These are phyloP conservation scores for Pithecia hirsuta DNA, from an alignment of 2,797 vertebrate genomes.

Conservation along the genomic window DNA sequence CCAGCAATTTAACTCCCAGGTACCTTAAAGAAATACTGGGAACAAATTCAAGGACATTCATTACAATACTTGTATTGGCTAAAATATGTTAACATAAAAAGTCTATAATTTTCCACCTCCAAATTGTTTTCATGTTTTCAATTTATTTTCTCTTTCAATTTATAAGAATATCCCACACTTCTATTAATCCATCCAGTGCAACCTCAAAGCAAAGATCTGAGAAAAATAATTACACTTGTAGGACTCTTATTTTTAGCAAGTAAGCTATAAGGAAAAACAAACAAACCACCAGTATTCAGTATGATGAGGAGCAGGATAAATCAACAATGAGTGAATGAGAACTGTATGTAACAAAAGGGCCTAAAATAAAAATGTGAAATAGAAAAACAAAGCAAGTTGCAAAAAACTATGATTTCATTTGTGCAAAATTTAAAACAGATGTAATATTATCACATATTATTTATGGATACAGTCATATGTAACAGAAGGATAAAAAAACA, in stretches of 20 bases:
- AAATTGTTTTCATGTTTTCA: background rate
- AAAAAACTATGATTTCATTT: background rate
- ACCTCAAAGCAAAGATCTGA: background rate
- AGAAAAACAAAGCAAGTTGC: background rate
- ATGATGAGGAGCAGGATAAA: background rate
- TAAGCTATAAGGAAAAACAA: background rate
- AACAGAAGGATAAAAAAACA: background rate
- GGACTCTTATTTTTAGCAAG: slow-evolving; percentile 5
- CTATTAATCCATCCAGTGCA: background rate
- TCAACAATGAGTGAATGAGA: background rate
- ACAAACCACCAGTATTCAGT: background rate
- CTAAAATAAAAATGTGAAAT: background rate
- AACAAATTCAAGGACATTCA: slow-evolving; percentile 18
- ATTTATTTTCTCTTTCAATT: slow-evolving; percentile 33
- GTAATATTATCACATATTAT: background rate
- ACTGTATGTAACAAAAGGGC: background rate
- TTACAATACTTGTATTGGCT: background rate
- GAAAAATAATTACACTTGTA: background rate
- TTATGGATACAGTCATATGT: background rate
- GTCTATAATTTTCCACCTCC: background rate
- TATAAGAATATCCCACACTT: slow-evolving; percentile 11
- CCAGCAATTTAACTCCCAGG: background rate
- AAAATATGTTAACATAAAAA: slow-evolving; percentile 43
- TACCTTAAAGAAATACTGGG: slow-evolving; percentile 9
- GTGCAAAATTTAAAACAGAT: background rate